Base-by-base conservation (phyloP, 2,888 invertebrate genomes). In the Acrocera orbiculus region DNA sequence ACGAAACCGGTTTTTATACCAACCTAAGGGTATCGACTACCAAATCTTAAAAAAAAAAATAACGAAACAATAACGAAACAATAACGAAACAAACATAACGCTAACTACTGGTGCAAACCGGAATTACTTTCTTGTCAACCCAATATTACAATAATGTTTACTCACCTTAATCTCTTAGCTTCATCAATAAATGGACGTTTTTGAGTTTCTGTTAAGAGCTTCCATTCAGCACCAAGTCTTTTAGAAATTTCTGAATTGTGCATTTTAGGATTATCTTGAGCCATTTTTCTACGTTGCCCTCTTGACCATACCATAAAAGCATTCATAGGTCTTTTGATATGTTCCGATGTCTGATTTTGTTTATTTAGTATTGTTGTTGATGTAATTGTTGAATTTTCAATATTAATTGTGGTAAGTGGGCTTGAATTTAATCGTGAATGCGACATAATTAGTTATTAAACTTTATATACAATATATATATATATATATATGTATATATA, bases 251-350 rank as follows among this genome's bases (percentile, higher is more conserved):
- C 81, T 0, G 80, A 80, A 52, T 83, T 83, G 61, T 83, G 83
- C 82, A 83, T 82, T 62, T 81, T 92, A 47, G 92, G 92, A 58
- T 92, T 90, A 51, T 92, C 89, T 62, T 83, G 73, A 1, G 92
- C 87, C 61, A 93, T 92, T 64, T 90, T 87, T 40, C 89, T 70
- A 27, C 92, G 66, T 59, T 92, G 90, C 32, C 87, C 82, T 32
- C 90, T 64, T 19, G 90, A 89, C 92, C 92, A 92, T 14, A 61
- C 92, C 90, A 93, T 93, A 64, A 93, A 93, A 2, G 93, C 92
- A 64, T 93, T 93, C 93, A 95, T 93, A 24, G 93, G 93, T 36
- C 93, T 67, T 58, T 93, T 93, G 47, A 93, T 87, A 56, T 89
- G 86, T 55, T 79, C 78, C 45, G 62, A 61, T 38, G 61, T 69